phyloP scores from a whole-genome alignment of 2,113 vertebrate species.

The Oncorhynchus masou region DNA sequence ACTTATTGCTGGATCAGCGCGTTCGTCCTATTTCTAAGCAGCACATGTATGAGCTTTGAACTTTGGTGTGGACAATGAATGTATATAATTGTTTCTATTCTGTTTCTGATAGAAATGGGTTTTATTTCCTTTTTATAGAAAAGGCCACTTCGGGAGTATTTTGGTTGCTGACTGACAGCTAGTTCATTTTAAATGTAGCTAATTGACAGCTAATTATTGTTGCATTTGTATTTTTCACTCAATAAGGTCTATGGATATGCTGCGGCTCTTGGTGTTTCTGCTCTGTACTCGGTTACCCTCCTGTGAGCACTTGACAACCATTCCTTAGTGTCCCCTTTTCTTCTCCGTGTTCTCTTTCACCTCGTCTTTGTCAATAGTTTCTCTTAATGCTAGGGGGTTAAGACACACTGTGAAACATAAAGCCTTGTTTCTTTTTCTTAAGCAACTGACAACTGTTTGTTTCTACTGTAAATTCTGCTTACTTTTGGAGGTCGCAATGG shows the following conservation, averaged over 20 bases:
- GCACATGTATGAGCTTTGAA: neutral
- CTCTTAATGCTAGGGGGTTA: neutral
- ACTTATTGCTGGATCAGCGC: neutral
- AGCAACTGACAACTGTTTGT: neutral
- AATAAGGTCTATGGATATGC: too few relatives aligned
- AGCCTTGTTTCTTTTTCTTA: neutral
- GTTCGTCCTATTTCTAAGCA: neutral
- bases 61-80: neutral
- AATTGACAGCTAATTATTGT: too few relatives aligned
- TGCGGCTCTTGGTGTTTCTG: neutral
- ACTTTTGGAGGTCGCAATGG: neutral
- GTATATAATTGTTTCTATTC: too few relatives aligned
- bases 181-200: too few relatives aligned
- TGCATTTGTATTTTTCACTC: too few relatives aligned
- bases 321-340: neutral
- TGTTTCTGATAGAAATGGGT: too few relatives aligned
- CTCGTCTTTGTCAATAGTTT: neutral
- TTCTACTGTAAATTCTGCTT: neutral
- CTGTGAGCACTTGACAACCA: neutral
- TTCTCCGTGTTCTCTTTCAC: neutral
- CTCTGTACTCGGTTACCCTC: neutral
- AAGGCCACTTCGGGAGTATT: too few relatives aligned
- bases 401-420: neutral
- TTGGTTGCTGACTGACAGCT: too few relatives aligned
- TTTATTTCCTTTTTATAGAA: too few relatives aligned